Evolutionary conservation across 2,113 vertebrate species (phyloP), one percentile per base, ranked within the genome.

Genomic region (Bubo bubo): DNA sequence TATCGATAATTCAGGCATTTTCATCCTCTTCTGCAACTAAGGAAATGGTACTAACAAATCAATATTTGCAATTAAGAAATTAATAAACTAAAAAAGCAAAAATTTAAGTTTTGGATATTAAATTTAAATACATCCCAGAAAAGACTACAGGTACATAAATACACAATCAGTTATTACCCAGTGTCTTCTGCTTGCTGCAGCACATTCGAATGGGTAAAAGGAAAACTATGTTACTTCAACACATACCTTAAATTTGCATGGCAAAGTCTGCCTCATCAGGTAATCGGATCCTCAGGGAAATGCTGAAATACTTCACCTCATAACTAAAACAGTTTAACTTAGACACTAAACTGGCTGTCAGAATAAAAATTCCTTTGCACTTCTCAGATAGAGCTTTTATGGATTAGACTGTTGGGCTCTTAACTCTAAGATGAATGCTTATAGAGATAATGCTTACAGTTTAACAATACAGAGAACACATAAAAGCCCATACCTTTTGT

Each of bases 401-500:
- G 4, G 47, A 62, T 76, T n/a, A 86, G 12, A 34, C 22, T 77
- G 70, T 12, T 82, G 62, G 27, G 19, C n/a, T 30, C 43, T 68
- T n/a, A 59, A 43, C n/a, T 86, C 71, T 12, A 60, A 26, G 23
- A 59, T 1, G 11, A 75, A 68, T 2, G 71, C 12, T 86, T 28
- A 53, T 10, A 85, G 60, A 72, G 6, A 22, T 7, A 39, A 47
- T 4, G 28, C 26, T 49, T 43, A 55, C 27, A 37, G 20, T 66
- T 76, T 18, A 63, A 79, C 39, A 63, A 62, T 0, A 84, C 26
- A 75, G 35, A 88, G 63, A 93, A 81, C 27, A 90, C 1, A 14
- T 14, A 74, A 59, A 75, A 89, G 8, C 11, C 35, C 84, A 15
- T 97, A 99, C 99, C 99, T 99, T 99, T 94, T 98, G 95, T 86